These are phyloP conservation scores for Hylaeus volcanicus DNA, from an alignment of 1,140 invertebrate genomes.

Conservation along the genomic window DNA sequence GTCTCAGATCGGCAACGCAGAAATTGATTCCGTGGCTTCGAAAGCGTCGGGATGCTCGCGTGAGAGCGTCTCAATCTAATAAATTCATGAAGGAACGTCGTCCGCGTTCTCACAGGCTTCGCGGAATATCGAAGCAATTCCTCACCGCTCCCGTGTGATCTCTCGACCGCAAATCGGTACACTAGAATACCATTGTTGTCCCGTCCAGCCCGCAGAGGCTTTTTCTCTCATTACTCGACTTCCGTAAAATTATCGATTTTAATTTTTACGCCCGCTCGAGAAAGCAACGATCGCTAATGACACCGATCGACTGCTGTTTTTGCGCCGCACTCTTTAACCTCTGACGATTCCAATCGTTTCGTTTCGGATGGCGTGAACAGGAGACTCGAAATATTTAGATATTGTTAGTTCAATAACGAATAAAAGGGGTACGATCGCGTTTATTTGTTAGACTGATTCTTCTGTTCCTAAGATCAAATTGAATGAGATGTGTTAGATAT, in stretches of 20 bases:
- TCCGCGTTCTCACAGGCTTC: constrained; percentile 58
- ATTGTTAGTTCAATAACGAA: no score
- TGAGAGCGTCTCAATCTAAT: constrained; percentile 67
- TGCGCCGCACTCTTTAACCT: no score
- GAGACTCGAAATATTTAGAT: no score
- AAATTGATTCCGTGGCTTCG: constrained; percentile 20
- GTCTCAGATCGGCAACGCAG: constrained; percentile 9
- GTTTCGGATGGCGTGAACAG: no score
- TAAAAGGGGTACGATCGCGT: no score
- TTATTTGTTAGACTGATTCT: no score
- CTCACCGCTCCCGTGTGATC: constrained; percentile 59
- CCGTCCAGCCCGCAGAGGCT: neutral
- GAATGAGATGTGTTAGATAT: no score
- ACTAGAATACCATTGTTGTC: constrained; percentile 12
- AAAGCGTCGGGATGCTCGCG: constrained; percentile 41
- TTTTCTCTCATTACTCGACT: neutral
- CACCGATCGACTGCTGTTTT: neutral
- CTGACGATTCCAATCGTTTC: no score
- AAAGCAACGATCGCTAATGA: neutral
- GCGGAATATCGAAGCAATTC: constrained; percentile 51
- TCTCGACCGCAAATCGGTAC: constrained; percentile 59
- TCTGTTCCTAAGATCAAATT: no score
- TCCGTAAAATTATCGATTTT: neutral
- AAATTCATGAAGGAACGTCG: constrained; percentile 58
- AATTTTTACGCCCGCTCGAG: neutral